Conservation (phyloP, 2,797 vertebrate genomes). For the Lithobates sylvaticus region DNA sequence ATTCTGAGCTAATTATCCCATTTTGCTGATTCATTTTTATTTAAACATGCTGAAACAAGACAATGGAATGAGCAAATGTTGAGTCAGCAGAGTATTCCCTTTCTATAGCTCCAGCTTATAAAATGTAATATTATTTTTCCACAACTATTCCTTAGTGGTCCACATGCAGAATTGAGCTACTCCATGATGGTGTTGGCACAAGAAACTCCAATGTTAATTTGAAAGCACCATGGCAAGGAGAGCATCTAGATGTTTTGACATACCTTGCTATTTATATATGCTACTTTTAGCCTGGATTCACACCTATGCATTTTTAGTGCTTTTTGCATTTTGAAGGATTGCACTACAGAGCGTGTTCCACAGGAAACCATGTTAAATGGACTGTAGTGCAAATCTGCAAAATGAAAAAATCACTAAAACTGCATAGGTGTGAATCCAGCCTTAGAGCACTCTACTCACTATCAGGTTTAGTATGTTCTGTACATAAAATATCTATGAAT, state of each 20-base stretch:
- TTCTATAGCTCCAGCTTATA: slow-evolving; percentile 61
- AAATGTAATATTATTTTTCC: slow-evolving; percentile 62
- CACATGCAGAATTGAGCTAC: not conserved
- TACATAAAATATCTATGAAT: slow-evolving; percentile 4
- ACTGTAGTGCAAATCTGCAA: too few relatives aligned
- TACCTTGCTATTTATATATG: not conserved
- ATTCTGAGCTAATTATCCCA: slow-evolving; percentile 46
- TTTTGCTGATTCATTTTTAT: slow-evolving; percentile 68
- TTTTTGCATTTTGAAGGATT: too few relatives aligned
- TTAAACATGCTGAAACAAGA: slow-evolving; percentile 63
- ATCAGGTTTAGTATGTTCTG: slow-evolving; percentile 3
- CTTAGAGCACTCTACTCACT: not conserved
- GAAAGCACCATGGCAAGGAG: not conserved
- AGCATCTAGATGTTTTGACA: not conserved
- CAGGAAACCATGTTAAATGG: too few relatives aligned
- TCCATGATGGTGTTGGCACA: not conserved
- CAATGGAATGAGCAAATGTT: slow-evolving; percentile 61
- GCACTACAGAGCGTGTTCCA: too few relatives aligned
- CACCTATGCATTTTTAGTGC: too few relatives aligned
- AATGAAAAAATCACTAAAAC: too few relatives aligned
- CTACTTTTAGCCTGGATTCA: too few relatives aligned
- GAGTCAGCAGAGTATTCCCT: slow-evolving; percentile 60
- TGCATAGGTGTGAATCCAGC: too few relatives aligned
- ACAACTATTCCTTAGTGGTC: slow-evolving; percentile 1
- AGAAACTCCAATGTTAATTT: not conserved